Percentiles rank a stretch among this genome's conserved stretches.
These are phyloP conservation scores for Prionchulus punctatus DNA, from an alignment of 2,888 invertebrate genomes.

Conservation along the genomic window DNA sequence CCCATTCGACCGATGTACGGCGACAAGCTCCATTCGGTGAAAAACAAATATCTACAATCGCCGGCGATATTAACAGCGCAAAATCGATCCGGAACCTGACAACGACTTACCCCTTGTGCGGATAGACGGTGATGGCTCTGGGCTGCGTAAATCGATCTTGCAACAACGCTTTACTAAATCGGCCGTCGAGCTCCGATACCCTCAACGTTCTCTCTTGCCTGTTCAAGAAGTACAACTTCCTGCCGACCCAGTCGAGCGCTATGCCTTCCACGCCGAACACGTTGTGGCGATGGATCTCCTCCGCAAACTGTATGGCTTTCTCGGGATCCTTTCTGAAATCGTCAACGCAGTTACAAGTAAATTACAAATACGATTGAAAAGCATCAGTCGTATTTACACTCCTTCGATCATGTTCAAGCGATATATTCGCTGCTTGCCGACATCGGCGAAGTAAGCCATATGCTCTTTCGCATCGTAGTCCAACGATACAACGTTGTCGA, in stretches of 20 bases:
- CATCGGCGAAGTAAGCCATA: slow-evolving; percentile 85
- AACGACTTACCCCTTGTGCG: slow-evolving; percentile 75
- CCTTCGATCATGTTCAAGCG: slow-evolving; percentile 22
- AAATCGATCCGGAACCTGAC: background rate
- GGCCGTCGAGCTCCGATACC: slow-evolving; percentile 81
- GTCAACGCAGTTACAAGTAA: background rate
- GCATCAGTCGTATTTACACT: background rate
- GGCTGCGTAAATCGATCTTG: slow-evolving; percentile 69
- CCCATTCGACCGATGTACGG: slow-evolving; percentile 91
- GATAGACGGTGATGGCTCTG: slow-evolving; percentile 81
- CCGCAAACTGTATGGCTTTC: slow-evolving; percentile 40
- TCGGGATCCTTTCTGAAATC: slow-evolving; percentile 15
- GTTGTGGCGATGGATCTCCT: slow-evolving; percentile 74
- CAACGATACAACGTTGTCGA: slow-evolving; percentile 87
- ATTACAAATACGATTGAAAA: background rate
- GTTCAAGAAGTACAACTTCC: slow-evolving; percentile 93
- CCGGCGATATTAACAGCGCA: background rate
- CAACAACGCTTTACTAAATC: slow-evolving; percentile 68
- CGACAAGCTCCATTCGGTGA: slow-evolving; percentile 70
- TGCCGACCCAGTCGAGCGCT: slow-evolving; percentile 83
- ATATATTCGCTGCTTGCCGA: slow-evolving; percentile 37
- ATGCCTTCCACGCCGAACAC: slow-evolving; percentile 93
- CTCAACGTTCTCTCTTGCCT: slow-evolving; percentile 83
- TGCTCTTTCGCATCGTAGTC: slow-evolving; percentile 73
- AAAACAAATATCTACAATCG: slow-evolving; percentile 50